Evolutionary conservation across 2,797 vertebrate genomes (phyloP).

Genomic region (Ctenosaura bakeri): DNA sequence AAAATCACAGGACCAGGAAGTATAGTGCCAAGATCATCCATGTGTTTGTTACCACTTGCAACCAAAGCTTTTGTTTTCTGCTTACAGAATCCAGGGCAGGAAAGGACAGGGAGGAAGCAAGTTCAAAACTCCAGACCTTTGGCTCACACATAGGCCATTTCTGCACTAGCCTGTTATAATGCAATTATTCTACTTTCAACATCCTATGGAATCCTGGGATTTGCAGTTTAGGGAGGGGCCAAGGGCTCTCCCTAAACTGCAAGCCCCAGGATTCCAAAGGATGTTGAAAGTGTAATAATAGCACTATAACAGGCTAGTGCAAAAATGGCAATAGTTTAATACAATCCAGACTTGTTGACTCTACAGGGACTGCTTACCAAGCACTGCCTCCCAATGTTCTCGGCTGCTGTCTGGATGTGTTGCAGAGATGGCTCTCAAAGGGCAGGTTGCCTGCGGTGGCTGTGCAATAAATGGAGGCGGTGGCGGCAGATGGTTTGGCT

Average conservation of each 20-base stretch:
- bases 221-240: not conserved
- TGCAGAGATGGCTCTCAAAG: not conserved
- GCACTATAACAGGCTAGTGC: too few relatives aligned
- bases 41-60: not conserved
- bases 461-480: too few relatives aligned
- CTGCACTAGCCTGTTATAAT: too few relatives aligned
- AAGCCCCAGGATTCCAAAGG: too few relatives aligned
- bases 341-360: not conserved
- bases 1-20: not conserved
- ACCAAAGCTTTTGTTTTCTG: not conserved
- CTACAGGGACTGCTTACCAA: conserved; percentile 11
- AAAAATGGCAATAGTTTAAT: too few relatives aligned
- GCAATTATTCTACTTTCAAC: too few relatives aligned
- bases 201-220: not conserved
- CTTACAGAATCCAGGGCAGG: not conserved
- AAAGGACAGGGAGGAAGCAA: not conserved
- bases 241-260: not conserved
- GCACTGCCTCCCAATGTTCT: not conserved
- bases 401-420: not conserved
- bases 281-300: too few relatives aligned
- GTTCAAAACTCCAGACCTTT: not conserved
- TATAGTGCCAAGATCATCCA: not conserved
- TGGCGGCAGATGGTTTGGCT: not conserved
- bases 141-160: too few relatives aligned
- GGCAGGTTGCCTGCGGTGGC: not conserved